Evolutionary conservation across 2,113 vertebrate genomes (phyloP).

Genomic region (Psittacara wagleri): DNA sequence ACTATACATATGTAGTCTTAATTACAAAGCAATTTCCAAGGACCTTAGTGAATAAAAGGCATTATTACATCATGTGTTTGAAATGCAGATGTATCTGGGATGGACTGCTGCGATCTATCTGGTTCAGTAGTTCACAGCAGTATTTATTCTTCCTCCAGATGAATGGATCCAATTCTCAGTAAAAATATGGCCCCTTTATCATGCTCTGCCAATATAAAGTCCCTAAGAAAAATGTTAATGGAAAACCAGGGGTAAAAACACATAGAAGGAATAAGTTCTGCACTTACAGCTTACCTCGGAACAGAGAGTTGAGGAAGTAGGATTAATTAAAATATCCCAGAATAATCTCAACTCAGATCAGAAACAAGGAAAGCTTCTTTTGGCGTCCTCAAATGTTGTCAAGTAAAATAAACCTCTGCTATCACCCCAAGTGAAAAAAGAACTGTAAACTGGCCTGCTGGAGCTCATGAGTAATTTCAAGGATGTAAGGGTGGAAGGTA

Average conservation of each 20-base stretch:
- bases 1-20: neutral
- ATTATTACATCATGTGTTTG: constrained; percentile 35
- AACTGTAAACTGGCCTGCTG: neutral
- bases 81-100: constrained; percentile 31
- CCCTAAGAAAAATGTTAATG: neutral
- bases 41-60: neutral
- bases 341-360: neutral
- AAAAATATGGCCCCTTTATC: neutral
- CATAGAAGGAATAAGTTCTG: neutral
- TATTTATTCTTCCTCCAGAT: constrained; percentile 16
- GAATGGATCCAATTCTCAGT: neutral
- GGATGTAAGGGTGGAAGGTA: neutral
- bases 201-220: constrained; percentile 1
- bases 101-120: neutral
- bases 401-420: neutral
- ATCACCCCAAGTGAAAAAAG: neutral
- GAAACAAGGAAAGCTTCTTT: neutral
- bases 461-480: neutral
- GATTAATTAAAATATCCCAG: constrained; percentile 7
- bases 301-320: neutral
- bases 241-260: neutral
- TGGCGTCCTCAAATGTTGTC: neutral
- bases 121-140: constrained; percentile 26
- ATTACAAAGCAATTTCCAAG: neutral
- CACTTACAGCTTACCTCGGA: neutral